Percentiles rank a stretch among this genome's conserved stretches.
phyloP scores from a whole-genome alignment of 1,140 invertebrate species.

The Aphaenogaster rudis region DNA sequence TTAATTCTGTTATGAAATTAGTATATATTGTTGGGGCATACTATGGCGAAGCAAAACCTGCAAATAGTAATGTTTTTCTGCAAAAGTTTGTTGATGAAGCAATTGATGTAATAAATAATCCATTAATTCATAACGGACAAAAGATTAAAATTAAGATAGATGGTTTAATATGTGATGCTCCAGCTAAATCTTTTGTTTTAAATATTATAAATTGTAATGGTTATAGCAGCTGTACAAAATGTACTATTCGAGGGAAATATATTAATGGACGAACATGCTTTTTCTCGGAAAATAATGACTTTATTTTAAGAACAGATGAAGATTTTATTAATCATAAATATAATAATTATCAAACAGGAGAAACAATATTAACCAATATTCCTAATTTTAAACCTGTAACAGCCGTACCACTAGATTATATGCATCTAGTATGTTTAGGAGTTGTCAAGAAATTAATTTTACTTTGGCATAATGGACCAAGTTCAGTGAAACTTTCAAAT shows the following conservation, averaged over 20 bases:
- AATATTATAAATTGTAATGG: not conserved
- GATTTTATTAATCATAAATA: not conserved
- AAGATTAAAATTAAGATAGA: not conserved
- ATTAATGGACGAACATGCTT: not conserved
- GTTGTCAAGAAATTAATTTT: conserved; percentile 26
- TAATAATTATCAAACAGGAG: not conserved
- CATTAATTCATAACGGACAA: not conserved
- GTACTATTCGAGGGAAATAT: not conserved
- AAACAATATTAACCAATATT: not conserved
- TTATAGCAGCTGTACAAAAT: not conserved
- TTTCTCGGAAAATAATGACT: not conserved
- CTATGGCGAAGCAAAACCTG: conserved; percentile 16
- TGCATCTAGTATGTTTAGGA: conserved; percentile 8
- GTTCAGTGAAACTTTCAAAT: conserved; percentile 4
- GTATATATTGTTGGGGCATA: not conserved
- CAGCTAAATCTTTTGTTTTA: conserved; percentile 10
- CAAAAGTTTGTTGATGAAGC: conserved; percentile 12
- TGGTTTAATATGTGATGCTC: conserved; percentile 1
- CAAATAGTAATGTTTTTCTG: conserved; percentile 1
- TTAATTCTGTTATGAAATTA: not conserved
- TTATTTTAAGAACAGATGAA: not conserved
- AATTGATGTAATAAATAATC: conserved; percentile 6
- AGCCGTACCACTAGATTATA: not conserved
- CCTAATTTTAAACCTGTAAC: conserved; percentile 16
- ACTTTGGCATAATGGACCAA: not conserved